Evolutionary conservation across 1,140 invertebrate genomes (phyloP).

Genomic region (Fopius arisanus): DNA sequence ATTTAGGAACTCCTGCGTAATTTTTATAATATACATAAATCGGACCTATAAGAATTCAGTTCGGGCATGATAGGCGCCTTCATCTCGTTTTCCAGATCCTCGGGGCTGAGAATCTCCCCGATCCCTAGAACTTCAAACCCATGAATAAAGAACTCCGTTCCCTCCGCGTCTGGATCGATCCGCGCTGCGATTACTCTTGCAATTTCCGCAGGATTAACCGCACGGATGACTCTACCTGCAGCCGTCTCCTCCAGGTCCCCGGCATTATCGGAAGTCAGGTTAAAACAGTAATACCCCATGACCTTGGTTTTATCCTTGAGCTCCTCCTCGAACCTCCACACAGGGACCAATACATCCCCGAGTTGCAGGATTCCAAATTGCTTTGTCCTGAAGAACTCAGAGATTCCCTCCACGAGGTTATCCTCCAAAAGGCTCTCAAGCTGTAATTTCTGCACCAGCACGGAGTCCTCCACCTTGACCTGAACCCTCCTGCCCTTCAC

Average conservation of each 20-base stretch:
- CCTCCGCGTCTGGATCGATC: slow-evolving; percentile 20
- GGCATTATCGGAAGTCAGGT: slow-evolving; percentile 43
- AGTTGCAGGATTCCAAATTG: slow-evolving; percentile 49
- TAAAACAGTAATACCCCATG: slow-evolving; percentile 49
- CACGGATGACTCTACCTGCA: slow-evolving; percentile 45
- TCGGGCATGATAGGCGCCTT: slow-evolving; percentile 43
- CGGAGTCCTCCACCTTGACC: slow-evolving; percentile 47
- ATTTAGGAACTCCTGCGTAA: too few relatives aligned
- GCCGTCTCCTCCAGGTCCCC: slow-evolving; percentile 21
- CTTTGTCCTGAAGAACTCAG: slow-evolving; percentile 46
- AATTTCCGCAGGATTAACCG: slow-evolving; percentile 35
- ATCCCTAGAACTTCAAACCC: slow-evolving; percentile 42
- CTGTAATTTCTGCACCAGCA: slow-evolving; percentile 43
- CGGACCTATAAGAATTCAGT: slow-evolving; percentile 44
- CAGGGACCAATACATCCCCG: slow-evolving; percentile 38
- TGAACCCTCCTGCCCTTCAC: slow-evolving; percentile 46
- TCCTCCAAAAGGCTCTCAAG: slow-evolving; percentile 24
- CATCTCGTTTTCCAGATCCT: slow-evolving; percentile 53
- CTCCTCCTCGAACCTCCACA: slow-evolving; percentile 54
- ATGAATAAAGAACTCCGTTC: slow-evolving; percentile 45
- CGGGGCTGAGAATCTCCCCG: slow-evolving; percentile 43
- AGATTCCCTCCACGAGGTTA: slow-evolving; percentile 39
- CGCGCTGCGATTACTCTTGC: slow-evolving; percentile 38
- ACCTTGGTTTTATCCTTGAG: slow-evolving; percentile 37
- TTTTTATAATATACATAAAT: too few relatives aligned